These are phyloP conservation scores for Lasiurus cinereus DNA, from an alignment of 2,113 vertebrate genomes.

Conservation along the genomic window DNA sequence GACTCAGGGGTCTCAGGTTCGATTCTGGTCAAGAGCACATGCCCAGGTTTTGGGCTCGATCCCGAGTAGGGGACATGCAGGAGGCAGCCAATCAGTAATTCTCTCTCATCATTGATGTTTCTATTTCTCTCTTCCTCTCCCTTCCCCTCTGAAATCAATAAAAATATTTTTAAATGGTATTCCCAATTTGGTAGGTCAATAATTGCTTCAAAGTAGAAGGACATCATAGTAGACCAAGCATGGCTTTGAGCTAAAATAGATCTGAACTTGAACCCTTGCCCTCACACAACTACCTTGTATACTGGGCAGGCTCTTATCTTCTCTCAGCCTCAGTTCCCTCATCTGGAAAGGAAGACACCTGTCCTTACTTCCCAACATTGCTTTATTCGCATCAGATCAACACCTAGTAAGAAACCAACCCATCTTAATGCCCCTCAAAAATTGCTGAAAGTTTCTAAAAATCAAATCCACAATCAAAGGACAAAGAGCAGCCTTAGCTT, in stretches of 20 bases:
- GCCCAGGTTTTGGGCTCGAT: no score
- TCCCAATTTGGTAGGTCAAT: not conserved
- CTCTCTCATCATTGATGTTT: no score
- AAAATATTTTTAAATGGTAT: not conserved
- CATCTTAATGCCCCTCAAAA: not conserved
- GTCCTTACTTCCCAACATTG: not conserved
- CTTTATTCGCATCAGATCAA: not conserved
- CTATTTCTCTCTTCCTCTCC: no score
- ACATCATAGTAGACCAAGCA: not conserved
- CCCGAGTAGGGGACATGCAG: no score
- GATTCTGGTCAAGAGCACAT: no score
- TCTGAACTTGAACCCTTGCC: not conserved
- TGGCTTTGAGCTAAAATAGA: not conserved
- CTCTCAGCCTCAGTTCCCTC: not conserved
- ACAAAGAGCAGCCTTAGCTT: not conserved
- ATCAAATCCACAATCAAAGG: not conserved
- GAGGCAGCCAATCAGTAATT: no score
- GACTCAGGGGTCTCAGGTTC: no score
- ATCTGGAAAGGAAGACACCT: not conserved
- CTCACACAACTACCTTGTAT: not conserved
- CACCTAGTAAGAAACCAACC: not conserved
- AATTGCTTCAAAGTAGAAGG: slow-evolving; percentile 2
- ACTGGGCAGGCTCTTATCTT: not conserved
- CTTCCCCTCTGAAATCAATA: no score
- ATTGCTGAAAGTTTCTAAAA: slow-evolving; percentile 35